Base-by-base conservation (phyloP, 2,797 vertebrate species). In the Acanthurus tractus region DNA sequence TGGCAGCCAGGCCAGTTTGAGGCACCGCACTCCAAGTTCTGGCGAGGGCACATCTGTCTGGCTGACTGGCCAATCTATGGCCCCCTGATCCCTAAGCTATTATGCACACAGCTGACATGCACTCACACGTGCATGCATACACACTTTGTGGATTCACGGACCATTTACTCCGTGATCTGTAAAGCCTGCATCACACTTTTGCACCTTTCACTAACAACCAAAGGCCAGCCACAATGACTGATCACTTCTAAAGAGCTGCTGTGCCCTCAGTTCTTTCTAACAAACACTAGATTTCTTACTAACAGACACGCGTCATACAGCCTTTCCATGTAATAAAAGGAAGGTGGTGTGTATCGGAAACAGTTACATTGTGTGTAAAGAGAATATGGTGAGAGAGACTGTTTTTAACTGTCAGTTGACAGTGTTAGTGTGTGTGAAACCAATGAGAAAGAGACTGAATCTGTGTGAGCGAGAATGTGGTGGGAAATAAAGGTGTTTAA, bases 41-140 rank as follows among this genome's bases (percentile, higher is more conserved):
- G 67, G 78, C 75, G 5, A 42, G 75, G 74, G 74, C 85, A 83
- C 84, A 89, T 86, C 85, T 90, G 89, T 85, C 83, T 79, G 81
- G 79, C 61, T 88, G 68, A 81, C 85, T 81, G 79, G 79, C 82
- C 85, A 87, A 88, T 86, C 70, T 75, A 62, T 46, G 18, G 29
- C 57, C 58, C 80, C 73, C 57, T 17, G 38, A 40, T 85, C 86
- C 81, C 82, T 74, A 65, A 86, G 74, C 81, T 74, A 70, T 81
- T 75, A 78, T 49, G 54, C 76, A 88, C 74, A 78, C 71, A 71
- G 77, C 78, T 79, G 77, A 84, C 65, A 66, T 54, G 25, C 70
- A 75, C 22, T 53, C 48, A 63, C 42, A 45, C 61, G 45, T 12
- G 38, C 15, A 1, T 49, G 49, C 45, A 22, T 6, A 46, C 78